A percentile compares a stretch with the other conserved stretches of the same genome.
These are phyloP conservation scores for Okapia johnstoni DNA, from an alignment of 2,113 vertebrate genomes.

Conservation along the genomic window DNA sequence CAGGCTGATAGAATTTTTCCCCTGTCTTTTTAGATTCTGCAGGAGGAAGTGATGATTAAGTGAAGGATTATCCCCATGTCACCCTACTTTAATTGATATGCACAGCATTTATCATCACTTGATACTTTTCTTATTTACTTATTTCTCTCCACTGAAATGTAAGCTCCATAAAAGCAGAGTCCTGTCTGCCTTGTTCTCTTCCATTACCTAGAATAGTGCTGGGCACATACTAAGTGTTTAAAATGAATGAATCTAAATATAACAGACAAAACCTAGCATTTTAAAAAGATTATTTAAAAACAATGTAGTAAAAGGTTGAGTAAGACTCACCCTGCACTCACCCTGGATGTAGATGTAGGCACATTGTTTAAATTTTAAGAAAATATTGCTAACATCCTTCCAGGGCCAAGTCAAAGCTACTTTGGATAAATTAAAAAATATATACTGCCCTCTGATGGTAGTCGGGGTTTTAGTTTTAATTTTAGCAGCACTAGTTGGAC, in stretches of 20 bases:
- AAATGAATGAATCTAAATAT: neutral
- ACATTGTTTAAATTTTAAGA: neutral
- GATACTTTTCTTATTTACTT: neutral
- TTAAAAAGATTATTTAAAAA: neutral
- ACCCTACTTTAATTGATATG: neutral
- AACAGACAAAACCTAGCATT: neutral
- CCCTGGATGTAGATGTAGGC: neutral
- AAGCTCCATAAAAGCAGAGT: neutral
- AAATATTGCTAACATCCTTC: neutral
- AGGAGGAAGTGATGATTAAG: neutral
- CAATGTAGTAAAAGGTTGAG: neutral
- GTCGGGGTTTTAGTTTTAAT: neutral
- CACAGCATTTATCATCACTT: neutral
- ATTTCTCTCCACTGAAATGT: neutral
- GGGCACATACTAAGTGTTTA: neutral
- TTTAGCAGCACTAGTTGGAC: neutral
- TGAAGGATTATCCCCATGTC: neutral
- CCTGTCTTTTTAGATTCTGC: neutral
- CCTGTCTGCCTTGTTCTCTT: neutral
- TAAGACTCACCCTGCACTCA: neutral
- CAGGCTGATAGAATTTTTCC: neutral
- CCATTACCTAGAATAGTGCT: neutral
- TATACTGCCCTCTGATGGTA: slow-evolving; percentile 48
- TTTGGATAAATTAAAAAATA: neutral
- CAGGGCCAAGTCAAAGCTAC: neutral